Percentiles rank a stretch among this genome's conserved stretches.
These are phyloP conservation scores for Marmota flaviventris DNA, from an alignment of 2,113 vertebrate genomes.

Conservation along the genomic window DNA sequence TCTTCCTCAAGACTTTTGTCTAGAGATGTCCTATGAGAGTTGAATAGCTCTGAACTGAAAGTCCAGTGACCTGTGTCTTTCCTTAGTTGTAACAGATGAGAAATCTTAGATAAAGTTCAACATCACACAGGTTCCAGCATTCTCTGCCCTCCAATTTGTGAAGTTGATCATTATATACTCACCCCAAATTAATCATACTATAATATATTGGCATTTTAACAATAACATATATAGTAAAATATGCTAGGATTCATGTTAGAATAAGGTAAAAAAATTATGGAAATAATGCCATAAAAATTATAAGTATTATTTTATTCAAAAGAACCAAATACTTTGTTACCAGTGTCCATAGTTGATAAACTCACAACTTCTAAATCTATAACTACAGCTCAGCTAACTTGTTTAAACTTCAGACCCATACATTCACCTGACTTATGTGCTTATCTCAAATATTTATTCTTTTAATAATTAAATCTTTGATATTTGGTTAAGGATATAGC, in stretches of 20 bases:
- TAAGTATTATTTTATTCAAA: conserved; percentile 14
- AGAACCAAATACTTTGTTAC: not conserved
- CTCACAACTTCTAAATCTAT: not conserved
- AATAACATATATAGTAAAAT: not conserved
- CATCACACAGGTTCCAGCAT: not conserved
- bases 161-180: not conserved
- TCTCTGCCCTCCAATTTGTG: not conserved
- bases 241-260: conserved; percentile 12
- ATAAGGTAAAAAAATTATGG: not conserved
- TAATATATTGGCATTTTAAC: conserved; percentile 25
- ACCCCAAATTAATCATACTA: not conserved
- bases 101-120: conserved; percentile 14
- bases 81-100: not conserved
- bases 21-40: not conserved
- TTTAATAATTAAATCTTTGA: not conserved
- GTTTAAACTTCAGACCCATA: not conserved
- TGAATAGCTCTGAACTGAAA: conserved; percentile 2
- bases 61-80: not conserved
- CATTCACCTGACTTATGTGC: not conserved
- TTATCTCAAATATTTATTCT: not conserved
- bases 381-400: not conserved
- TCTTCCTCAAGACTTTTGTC: not conserved
- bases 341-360: not conserved
- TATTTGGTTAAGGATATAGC: not conserved
- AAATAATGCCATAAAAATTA: not conserved